phyloP scores from a whole-genome alignment of 2,888 invertebrate species.

The Drosophila greeni region DNA sequence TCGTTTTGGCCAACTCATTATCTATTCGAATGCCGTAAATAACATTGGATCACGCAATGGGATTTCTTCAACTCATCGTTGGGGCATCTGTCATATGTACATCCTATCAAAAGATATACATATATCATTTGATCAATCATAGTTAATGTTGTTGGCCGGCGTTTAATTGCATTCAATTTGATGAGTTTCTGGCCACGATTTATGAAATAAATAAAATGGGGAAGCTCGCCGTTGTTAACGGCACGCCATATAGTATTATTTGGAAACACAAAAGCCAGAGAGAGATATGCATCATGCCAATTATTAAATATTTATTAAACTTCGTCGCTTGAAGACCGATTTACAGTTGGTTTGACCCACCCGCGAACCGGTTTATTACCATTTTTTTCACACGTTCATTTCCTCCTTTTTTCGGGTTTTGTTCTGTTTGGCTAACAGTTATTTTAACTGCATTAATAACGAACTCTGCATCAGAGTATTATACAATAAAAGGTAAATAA shows the following conservation, averaged over 20 bases:
- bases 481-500: constrained; percentile 18
- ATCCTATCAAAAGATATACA: constrained; percentile 27
- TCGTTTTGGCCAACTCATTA: constrained; percentile 29
- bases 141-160: constrained; percentile 44
- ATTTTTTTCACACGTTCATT: constrained; percentile 28
- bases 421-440: constrained; percentile 45
- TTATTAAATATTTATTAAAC: constrained; percentile 49
- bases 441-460: constrained; percentile 30
- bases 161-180: constrained; percentile 52
- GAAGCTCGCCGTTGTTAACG: constrained; percentile 30
- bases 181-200: constrained; percentile 43
- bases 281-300: constrained; percentile 40
- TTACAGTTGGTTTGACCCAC: constrained; percentile 49
- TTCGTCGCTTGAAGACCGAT: constrained; percentile 35
- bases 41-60: constrained; percentile 40
- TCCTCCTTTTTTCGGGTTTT: constrained; percentile 17
- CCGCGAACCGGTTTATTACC: constrained; percentile 34
- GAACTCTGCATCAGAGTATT: constrained; percentile 3
- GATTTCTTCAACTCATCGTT: constrained; percentile 24
- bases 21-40: constrained; percentile 20
- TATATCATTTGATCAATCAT: constrained; percentile 55
- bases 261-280: constrained; percentile 7
- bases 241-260: constrained; percentile 42
- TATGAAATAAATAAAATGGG: constrained; percentile 34
- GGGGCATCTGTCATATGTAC: constrained; percentile 32